Evolutionary conservation across 2,888 invertebrate species (phyloP).

Genomic region (Polydesmus complanatus): DNA sequence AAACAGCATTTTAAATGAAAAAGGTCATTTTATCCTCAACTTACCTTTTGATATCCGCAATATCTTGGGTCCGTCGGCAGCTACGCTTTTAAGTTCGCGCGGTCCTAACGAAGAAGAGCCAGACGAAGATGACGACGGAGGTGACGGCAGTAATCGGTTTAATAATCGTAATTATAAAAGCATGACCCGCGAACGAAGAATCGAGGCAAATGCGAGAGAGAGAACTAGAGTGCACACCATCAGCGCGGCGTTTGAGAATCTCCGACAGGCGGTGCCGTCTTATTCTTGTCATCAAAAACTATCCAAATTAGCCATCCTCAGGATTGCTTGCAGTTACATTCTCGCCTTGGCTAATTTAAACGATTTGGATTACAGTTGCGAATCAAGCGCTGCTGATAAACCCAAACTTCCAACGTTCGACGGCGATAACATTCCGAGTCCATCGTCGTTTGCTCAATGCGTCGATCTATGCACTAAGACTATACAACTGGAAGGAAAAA

Average conservation of each 20-base stretch:
- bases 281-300: slow-evolving; percentile 88
- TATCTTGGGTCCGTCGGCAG: slow-evolving; percentile 8
- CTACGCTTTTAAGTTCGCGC: background rate
- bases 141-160: background rate
- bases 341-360: slow-evolving; percentile 66
- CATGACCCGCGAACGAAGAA: slow-evolving; percentile 81
- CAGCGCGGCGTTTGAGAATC: slow-evolving; percentile 83
- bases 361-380: slow-evolving; percentile 50
- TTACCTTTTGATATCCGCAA: slow-evolving; percentile 7
- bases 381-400: slow-evolving; percentile 43
- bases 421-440: background rate
- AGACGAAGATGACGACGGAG: background rate
- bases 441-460: slow-evolving; percentile 39
- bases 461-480: slow-evolving; percentile 79
- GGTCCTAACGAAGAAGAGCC: background rate
- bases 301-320: slow-evolving; percentile 77
- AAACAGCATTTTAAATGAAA: background rate
- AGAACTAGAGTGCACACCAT: slow-evolving; percentile 87
- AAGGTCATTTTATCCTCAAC: background rate
- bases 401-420: background rate
- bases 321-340: slow-evolving; percentile 88
- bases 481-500: slow-evolving; percentile 80
- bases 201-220: slow-evolving; percentile 88
- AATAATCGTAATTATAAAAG: slow-evolving; percentile 85
- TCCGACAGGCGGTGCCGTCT: slow-evolving; percentile 69